Conservation (phyloP, 2,888 invertebrate genomes). For the Rosalia funebris region DNA sequence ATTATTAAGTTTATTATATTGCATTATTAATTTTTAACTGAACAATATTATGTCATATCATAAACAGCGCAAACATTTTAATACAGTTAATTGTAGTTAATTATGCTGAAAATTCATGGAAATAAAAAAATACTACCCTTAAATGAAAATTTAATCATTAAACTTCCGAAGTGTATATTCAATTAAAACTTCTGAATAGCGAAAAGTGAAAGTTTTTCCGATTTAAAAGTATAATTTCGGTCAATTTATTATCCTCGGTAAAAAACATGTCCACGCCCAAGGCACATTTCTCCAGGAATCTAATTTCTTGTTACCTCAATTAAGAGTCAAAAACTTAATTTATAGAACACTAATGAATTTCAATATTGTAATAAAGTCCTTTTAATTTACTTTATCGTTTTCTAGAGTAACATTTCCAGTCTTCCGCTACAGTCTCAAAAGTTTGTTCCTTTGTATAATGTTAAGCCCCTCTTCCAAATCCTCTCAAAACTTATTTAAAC, state of each 20-base stretch:
- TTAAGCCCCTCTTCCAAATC: conserved; percentile 36
- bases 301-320: conserved; percentile 40
- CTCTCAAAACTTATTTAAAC: conserved; percentile 44
- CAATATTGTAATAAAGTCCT: conserved; percentile 50
- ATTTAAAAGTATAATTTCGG: conserved; percentile 38
- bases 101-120: neutral
- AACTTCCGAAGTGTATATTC: conserved; percentile 31
- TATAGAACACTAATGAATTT: conserved; percentile 49
- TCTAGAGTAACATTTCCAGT: conserved; percentile 43
- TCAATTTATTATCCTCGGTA: conserved; percentile 29
- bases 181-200: conserved; percentile 34
- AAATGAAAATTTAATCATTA: conserved; percentile 17
- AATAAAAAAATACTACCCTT: neutral
- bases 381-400: conserved; percentile 53
- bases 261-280: conserved; percentile 29
- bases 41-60: no score
- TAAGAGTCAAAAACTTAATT: conserved; percentile 47
- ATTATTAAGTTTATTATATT: no score
- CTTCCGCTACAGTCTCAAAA: conserved; percentile 34
- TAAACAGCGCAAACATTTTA: neutral
- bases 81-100: neutral
- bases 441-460: conserved; percentile 45
- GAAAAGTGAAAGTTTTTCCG: conserved; percentile 31
- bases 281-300: conserved; percentile 33
- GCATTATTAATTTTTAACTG: no score